These are phyloP conservation scores for Chymomyza procnemis DNA, from an alignment of 2,888 invertebrate species.

Conservation along the genomic window DNA sequence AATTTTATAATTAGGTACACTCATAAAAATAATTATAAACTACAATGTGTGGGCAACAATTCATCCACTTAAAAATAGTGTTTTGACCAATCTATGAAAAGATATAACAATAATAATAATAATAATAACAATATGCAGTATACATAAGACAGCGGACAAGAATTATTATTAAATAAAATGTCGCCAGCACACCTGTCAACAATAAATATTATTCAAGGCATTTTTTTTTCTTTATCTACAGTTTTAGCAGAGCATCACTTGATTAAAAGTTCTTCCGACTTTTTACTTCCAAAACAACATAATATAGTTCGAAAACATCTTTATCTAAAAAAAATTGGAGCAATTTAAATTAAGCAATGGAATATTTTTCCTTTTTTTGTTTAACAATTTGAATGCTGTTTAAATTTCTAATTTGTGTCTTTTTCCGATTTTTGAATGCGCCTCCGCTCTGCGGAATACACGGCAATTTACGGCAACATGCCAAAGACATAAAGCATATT, in stretches of 20 bases:
- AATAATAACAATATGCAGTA: too few relatives aligned
- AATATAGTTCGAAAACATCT: background rate
- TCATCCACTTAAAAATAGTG: background rate
- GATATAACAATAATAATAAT: too few relatives aligned
- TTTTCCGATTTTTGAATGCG: slow-evolving; percentile 49
- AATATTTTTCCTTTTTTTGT: slow-evolving; percentile 31
- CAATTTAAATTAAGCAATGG: background rate
- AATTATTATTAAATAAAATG: too few relatives aligned
- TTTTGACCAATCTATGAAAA: background rate
- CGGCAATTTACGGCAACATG: slow-evolving; percentile 72
- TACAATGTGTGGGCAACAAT: background rate
- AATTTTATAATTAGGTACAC: background rate
- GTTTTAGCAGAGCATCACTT: background rate
- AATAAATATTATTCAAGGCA: too few relatives aligned
- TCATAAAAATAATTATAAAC: background rate
- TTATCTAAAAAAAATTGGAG: background rate
- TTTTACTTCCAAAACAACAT: background rate
- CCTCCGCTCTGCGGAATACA: slow-evolving; percentile 32
- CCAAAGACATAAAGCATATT: slow-evolving; percentile 70
- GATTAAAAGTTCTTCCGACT: background rate
- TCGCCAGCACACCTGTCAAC: too few relatives aligned
- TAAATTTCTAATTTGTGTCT: slow-evolving; percentile 60
- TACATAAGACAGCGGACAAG: too few relatives aligned
- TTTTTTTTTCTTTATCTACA: too few relatives aligned
- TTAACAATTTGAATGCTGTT: slow-evolving; percentile 39